A percentile compares a stretch with the other conserved stretches of the same genome.
phyloP scores from a whole-genome alignment of 2,113 vertebrate genomes.

The Leptosomus discolor region DNA sequence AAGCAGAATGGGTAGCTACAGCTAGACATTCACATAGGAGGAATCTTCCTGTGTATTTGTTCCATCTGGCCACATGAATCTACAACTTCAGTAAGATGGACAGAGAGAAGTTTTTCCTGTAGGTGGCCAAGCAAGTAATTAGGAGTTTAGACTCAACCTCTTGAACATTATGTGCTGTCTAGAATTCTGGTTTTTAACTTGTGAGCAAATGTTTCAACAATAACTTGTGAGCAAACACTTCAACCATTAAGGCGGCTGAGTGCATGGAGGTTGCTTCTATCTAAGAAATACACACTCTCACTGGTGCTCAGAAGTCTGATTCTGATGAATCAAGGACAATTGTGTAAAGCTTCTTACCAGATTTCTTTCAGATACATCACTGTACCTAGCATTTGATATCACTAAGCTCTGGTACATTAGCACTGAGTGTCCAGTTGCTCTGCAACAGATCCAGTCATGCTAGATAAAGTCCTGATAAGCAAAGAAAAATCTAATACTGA shows the following conservation, averaged over 20 bases:
- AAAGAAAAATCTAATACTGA: not conserved
- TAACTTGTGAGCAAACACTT: not conserved
- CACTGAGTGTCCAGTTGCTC: not conserved
- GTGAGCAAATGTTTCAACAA: not conserved
- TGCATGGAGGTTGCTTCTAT: not conserved
- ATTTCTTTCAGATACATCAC: not conserved
- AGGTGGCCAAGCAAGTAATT: not conserved
- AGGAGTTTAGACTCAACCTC: not conserved
- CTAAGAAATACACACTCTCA: not conserved
- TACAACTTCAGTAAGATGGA: not conserved
- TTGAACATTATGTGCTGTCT: not conserved
- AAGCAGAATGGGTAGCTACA: not conserved
- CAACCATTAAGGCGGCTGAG: not conserved
- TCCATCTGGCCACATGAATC: not conserved
- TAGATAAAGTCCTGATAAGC: not conserved
- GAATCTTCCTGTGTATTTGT: not conserved
- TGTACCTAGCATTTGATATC: not conserved
- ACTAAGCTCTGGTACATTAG: not conserved
- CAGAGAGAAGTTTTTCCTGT: not conserved
- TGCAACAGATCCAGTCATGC: not conserved
- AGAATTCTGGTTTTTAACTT: not conserved
- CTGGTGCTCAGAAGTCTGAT: fast-evolving
- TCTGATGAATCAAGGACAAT: not conserved
- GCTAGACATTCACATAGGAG: not conserved
- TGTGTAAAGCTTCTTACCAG: not conserved